Evolutionary conservation across 2,797 vertebrate genomes (phyloP), one percentile per base, ranked within the genome.

Genomic region (Synanceia verrucosa): DNA sequence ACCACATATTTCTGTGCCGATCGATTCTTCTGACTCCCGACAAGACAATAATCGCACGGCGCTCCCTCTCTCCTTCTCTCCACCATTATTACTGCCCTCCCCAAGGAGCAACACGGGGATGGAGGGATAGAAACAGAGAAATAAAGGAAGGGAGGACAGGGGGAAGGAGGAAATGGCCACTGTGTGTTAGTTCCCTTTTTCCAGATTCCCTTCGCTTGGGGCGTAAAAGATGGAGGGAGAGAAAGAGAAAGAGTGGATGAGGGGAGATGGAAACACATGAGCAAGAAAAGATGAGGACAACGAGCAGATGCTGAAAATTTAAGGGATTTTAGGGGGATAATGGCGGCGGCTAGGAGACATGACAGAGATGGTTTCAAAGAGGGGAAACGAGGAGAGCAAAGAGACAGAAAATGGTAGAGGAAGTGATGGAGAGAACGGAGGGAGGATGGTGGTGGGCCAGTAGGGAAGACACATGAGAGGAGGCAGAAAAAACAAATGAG

Each of bases 11-110:
- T 97, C 96, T 96, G 94, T 79, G 94, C 91, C 92, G 95, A 97
- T 97, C 96, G 95, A 97, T 97, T 94, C 93, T 94, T 96, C 95
- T 96, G 96, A 96, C 96, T 97, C 96, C 96, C 96, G 95, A 97
- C 96, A 96, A 97, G 95, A 96, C 96, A 97, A 97, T 97, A 97
- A 97, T 96, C 95, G 94, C 95, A 85, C 81, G 85, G 75, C 90
- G 81, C 87, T 79, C 86, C 92, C 93, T 88, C 91, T 91, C 93
- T 93, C 94, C 92, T 94, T 95, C 94, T 93, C 94, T 94, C 93
- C 95, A 95, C 95, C 95, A 96, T 97, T 96, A 97, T 97, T 96
- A 96, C 95, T 95, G 93, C 92, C 93, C 90, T 93, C 93, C 95
- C 95, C 90, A 47, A 91, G 89, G 92, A 91, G 84, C 67, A 59